Evolutionary conservation across 2,888 invertebrate genomes (phyloP), one percentile per base, ranked within the genome.

Genomic region (Athalia rosae): DNA sequence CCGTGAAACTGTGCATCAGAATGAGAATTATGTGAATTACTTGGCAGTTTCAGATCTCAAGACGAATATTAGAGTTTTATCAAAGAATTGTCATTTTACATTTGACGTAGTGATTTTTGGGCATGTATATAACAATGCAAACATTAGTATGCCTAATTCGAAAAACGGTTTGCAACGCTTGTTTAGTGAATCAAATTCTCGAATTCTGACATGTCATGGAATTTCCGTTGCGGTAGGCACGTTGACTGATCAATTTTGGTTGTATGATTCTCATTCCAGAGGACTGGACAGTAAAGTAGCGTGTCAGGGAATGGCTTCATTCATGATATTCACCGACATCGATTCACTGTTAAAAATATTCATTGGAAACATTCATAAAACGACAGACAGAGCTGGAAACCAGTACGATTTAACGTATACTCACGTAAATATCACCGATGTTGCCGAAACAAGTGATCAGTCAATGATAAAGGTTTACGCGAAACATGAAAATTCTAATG

Each of bases 191-290:
- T 41, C 43, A 7, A 43, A 28, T 28, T 62, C 6, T 41, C 62
- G 62, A 8, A 62, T 62, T 62, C 9, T 62, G 62, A 62, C 62
- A 11, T 62, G 41, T 41, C 62, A 62, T 28, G 62, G 62, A 62
- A 62, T 62, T 9, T 62, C 62, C 3, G 11, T 62, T 9, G 15
- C 41, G 9, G 43, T 62, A 4, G 62, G 62, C 8, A 28, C 62
- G 43, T 43, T 3, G 3, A 8, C 62, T 6, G 62, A 9, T 9
- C 13, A 62, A 62, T 62, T 62, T 62, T 62, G 41, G 62, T 7
- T 41, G 62, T 62, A 62, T 11, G 62, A 62, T 62, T 62, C 62
- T 41, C 62, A 62, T 62, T 62, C 62, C 0, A 62, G 28, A 41
- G 41, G 43, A 41, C 9, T 8, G 3, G 43, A 62, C 9, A 62